Conservation (phyloP, 2,888 invertebrate genomes). For the Schizotus pectinicornis region DNA sequence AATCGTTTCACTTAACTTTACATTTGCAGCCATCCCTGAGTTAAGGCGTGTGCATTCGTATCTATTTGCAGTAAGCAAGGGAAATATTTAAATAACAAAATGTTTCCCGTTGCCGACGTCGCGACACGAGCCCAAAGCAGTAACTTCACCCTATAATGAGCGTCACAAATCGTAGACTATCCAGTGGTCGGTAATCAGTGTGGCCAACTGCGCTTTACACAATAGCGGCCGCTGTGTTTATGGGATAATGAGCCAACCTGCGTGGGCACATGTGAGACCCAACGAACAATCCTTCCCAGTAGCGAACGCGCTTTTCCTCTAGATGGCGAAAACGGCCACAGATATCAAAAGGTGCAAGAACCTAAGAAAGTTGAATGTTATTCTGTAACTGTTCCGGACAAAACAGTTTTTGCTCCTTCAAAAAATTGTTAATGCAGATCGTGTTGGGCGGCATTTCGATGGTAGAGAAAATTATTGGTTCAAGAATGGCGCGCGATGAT, state of each 20-base stretch:
- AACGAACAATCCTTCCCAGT: slow-evolving; percentile 33
- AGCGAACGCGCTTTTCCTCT: slow-evolving; percentile 13
- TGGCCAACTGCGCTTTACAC: slow-evolving; percentile 38
- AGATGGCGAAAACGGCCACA: background rate
- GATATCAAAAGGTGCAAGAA: too few relatives aligned
- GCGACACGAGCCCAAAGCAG: slow-evolving; percentile 25
- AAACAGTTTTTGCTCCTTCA: background rate
- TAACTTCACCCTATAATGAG: slow-evolving; percentile 34
- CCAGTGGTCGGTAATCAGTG: slow-evolving; percentile 36
- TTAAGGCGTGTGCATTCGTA: slow-evolving; percentile 7
- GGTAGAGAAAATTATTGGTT: too few relatives aligned
- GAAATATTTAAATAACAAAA: slow-evolving; percentile 36
- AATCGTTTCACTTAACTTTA: slow-evolving; percentile 9
- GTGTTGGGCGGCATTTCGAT: background rate
- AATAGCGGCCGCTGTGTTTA: slow-evolving; percentile 43
- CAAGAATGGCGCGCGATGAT: too few relatives aligned
- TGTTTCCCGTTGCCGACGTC: slow-evolving; percentile 26
- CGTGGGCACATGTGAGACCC: slow-evolving; percentile 40
- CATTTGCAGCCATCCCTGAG: slow-evolving; percentile 1
- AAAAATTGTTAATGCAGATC: background rate
- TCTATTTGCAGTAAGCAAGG: slow-evolving; percentile 28
- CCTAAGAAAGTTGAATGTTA: background rate
- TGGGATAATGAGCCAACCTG: slow-evolving; percentile 42
- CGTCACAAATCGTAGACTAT: slow-evolving; percentile 38
- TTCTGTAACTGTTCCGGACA: too few relatives aligned